Percentiles rank a stretch among this genome's conserved stretches.
phyloP scores from a whole-genome alignment of 2,113 vertebrate genomes.

The Pollimyrus isidori region DNA sequence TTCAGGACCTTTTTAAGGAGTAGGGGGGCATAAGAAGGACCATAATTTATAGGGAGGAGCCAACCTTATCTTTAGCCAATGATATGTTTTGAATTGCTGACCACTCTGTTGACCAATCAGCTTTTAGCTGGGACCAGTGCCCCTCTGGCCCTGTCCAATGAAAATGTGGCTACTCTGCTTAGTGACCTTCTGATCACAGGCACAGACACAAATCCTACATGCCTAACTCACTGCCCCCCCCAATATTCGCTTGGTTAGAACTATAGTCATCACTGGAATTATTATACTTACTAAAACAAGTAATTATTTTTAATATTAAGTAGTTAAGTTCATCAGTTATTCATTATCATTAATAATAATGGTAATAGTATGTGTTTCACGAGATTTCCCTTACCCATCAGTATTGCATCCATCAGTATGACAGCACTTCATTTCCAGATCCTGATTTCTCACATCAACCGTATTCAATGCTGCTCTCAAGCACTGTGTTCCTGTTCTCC shows the following conservation, averaged over 20 bases:
- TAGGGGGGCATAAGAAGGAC: background rate
- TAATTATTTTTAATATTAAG: too few relatives aligned
- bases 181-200: background rate
- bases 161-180: background rate
- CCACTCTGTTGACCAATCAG: background rate
- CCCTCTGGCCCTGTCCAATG: background rate
- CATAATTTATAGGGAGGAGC: background rate
- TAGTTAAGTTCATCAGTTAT: background rate
- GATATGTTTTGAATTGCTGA: background rate
- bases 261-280: background rate
- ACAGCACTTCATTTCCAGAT: background rate
- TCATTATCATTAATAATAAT: background rate
- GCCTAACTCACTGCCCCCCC: background rate
- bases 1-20: background rate
- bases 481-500: background rate
- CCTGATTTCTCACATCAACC: background rate
- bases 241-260: background rate
- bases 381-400: background rate
- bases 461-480: background rate
- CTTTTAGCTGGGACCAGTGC: background rate
- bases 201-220: background rate
- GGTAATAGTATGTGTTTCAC: background rate
- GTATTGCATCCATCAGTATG: background rate
- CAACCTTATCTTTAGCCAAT: background rate
- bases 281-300: background rate